Percentiles rank a stretch among this genome's conserved stretches.
phyloP scores from a whole-genome alignment of 2,113 vertebrate species.

The Eulemur rufifrons region DNA sequence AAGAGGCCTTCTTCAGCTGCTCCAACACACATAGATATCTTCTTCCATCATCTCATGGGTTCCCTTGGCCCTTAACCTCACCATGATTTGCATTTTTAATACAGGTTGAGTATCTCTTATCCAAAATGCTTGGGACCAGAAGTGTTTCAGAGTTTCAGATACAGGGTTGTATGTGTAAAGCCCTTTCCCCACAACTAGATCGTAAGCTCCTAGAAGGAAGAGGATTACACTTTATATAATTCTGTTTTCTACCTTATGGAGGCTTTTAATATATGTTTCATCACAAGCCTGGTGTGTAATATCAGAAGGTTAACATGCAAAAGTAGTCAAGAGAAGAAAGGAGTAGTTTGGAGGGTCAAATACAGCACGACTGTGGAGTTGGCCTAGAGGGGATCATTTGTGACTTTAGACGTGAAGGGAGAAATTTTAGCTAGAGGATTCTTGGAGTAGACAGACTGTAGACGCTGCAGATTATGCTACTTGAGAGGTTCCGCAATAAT shows the following conservation, averaged over 20 bases:
- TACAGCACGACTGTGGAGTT: not conserved
- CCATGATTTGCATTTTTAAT: not conserved
- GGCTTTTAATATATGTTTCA: not conserved
- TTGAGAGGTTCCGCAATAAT: not conserved
- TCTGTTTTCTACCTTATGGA: not conserved
- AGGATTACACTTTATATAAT: not conserved
- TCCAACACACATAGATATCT: not conserved
- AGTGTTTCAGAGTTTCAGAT: not conserved
- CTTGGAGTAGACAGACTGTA: not conserved
- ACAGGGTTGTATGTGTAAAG: not conserved
- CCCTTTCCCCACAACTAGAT: not conserved
- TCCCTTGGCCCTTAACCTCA: not conserved
- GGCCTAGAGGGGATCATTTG: not conserved
- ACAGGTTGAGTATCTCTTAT: not conserved
- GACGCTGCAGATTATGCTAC: rapidly evolving
- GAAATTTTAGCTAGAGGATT: not conserved
- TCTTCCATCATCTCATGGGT: not conserved
- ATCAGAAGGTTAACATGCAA: not conserved
- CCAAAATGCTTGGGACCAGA: not conserved
- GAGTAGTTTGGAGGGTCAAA: not conserved
- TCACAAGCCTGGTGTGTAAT: not conserved
- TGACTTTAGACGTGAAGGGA: not conserved
- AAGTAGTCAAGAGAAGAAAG: not conserved
- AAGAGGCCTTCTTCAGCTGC: not conserved
- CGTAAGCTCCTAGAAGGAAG: not conserved